Evolutionary conservation across 92 coral and sea anemone species (phyloP), one percentile per base, ranked within the genome.

Genomic region (Umimayanthus kanabou): DNA sequence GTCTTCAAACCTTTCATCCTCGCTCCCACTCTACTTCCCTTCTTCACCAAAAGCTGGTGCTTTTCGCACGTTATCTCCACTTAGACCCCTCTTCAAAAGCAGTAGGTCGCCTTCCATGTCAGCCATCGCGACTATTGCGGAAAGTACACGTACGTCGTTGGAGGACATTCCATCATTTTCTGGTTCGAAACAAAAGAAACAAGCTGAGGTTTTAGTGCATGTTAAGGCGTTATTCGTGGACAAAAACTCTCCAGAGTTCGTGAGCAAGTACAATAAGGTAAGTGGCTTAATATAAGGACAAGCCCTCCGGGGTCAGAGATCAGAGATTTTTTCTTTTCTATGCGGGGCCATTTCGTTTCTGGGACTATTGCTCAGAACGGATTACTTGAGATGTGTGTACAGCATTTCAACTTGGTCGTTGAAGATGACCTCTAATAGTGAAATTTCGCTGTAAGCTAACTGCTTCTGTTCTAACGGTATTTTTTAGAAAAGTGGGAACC

Each of bases 81-180:
- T 97, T 16, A 85, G 99, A 64, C 99, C 99, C 6, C 94, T 97
- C 89, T 50, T 94, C 71, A 93, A 94, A 77, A 87, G 92, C 28
- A 93, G 90, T 26, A 93, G 92, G 72, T 92, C 81, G 13, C 92
- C 96, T 11, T 91, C 98, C 14, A 58, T 88, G 81, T 91, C 92
- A 16, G 82, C 90, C 26, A 90, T 93, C 73, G 88, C 84, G 81
- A 55, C 82, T 37, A 76, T 76, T 76, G 80, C 86, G 23, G 97
- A 91, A 76, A 85, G 84, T 57, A 93, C 88, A 4, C 80, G 73
- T 18, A 82, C 86, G 5, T 45, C 75, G 14, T 82, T 57, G 25
- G 85, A 80, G 39, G 91, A 76, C 39, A n/a, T 87, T 39, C 33
- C 37, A 37, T 66, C 85, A 76, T 67, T 87, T 84, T 84, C 71